phyloP scores from a whole-genome alignment of 2,797 vertebrate species.

The Varecia variegata region DNA sequence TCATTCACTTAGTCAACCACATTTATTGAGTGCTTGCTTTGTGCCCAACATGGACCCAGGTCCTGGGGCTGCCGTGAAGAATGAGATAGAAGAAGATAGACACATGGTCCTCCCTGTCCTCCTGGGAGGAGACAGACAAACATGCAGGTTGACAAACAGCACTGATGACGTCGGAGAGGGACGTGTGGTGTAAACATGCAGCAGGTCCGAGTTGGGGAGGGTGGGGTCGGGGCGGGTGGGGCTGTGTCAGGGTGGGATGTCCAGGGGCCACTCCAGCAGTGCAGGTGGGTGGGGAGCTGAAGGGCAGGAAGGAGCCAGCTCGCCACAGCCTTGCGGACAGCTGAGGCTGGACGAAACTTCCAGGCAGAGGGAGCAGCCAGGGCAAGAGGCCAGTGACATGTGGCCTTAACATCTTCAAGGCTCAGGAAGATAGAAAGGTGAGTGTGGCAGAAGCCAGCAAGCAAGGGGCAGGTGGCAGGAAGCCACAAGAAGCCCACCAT shows the following conservation, averaged over 20 bases:
- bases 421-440: not conserved
- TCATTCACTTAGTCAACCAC: not conserved
- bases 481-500: accelerated
- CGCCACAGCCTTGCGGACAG: accelerated
- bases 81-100: not conserved
- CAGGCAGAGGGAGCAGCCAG: not conserved
- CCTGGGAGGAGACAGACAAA: not conserved
- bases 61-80: not conserved
- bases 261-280: not conserved
- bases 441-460: not conserved
- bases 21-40: not conserved
- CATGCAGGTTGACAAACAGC: not conserved
- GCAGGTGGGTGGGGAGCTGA: too few species aligned
- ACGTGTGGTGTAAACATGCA: not conserved
- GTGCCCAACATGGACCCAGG: not conserved
- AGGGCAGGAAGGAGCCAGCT: not conserved
- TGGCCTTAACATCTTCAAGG: not conserved
- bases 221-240: accelerated
- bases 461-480: not conserved
- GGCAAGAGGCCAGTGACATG: accelerated
- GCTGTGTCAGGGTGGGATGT: not conserved
- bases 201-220: not conserved
- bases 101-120: not conserved
- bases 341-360: not conserved
- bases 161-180: not conserved